Conservation (phyloP, 1,140 invertebrate species). For the Polypedilum pembai region DNA sequence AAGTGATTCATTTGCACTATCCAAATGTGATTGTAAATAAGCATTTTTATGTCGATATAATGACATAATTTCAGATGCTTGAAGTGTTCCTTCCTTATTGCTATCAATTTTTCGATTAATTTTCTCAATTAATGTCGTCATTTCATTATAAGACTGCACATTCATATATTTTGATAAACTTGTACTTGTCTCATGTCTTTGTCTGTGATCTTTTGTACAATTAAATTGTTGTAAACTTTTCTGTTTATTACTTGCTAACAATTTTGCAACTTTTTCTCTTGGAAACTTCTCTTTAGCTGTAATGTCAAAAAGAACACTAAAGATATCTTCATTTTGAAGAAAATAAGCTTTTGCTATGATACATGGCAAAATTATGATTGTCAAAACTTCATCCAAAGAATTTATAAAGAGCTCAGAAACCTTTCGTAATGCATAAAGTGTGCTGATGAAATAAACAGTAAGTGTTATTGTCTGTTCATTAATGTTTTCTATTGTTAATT, state of each 20-base stretch:
- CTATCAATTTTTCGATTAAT: slow-evolving; percentile 14
- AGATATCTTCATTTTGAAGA: not conserved
- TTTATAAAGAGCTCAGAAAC: not conserved
- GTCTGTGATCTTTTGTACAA: not conserved
- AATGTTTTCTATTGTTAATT: not conserved
- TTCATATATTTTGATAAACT: not conserved
- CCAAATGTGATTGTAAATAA: not conserved
- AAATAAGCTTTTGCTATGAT: not conserved
- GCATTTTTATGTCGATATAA: not conserved
- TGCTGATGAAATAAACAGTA: not conserved
- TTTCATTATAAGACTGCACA: not conserved
- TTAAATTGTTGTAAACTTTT: not conserved
- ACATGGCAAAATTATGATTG: not conserved
- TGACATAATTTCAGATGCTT: not conserved
- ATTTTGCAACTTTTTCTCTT: not conserved
- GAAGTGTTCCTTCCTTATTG: not conserved
- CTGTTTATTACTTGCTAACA: not conserved
- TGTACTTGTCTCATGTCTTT: not conserved
- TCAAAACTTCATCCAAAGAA: not conserved
- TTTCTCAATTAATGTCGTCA: not conserved
- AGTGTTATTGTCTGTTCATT: not conserved
- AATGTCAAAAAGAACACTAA: not conserved
- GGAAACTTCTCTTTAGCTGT: not conserved
- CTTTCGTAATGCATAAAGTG: not conserved
- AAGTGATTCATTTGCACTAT: not conserved